Evolutionary conservation across 2,797 vertebrate genomes (phyloP), one percentile per base, ranked within the genome.

Genomic region (Galaxias olidus): DNA sequence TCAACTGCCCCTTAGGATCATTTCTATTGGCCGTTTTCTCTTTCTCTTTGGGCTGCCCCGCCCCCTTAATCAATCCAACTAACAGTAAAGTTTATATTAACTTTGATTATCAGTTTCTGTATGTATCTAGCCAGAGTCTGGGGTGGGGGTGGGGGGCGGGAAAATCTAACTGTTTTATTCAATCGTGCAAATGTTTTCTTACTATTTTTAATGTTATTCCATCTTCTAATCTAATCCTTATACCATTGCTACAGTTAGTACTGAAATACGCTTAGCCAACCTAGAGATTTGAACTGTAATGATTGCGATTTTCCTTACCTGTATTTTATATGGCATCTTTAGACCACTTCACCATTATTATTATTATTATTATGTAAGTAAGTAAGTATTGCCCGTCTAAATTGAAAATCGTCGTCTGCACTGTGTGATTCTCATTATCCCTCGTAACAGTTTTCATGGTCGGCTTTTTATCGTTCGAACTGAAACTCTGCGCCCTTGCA

Each of bases 201-300:
- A 88, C 82, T 92, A 87, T 90, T 91, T 90, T 88, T 88, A 90
- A 91, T 90, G 88, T 91, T 90, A 84, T 89, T 87, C 88, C 89
- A 91, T 91, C 87, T 88, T 88, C 87, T 91, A 92, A 86, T 88
- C 89, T 90, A 91, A 89, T 91, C 88, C 89, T 91, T 90, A 88
- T 90, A 91, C 90, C 90, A 90, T 92, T 76, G 90, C 90, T 91
- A 90, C 90, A 89, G 89, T 92, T 93, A 92, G 91, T 90, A 91
- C 87, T 90, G 88, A 91, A 87, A 90, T 90, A 86, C 77, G 89
- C 91, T 90, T 92, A 93, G 91, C 88, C 83, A 85, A 89, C 88
- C 83, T 92, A 92, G 90, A 91, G 89, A 88, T 90, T 91, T 92
- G 82, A 91, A 90, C 86, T 91, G 91, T 92, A 90, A 90, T 75